phyloP scores from a whole-genome alignment of 1,140 invertebrate species.

The Anastrepha obliqua region DNA sequence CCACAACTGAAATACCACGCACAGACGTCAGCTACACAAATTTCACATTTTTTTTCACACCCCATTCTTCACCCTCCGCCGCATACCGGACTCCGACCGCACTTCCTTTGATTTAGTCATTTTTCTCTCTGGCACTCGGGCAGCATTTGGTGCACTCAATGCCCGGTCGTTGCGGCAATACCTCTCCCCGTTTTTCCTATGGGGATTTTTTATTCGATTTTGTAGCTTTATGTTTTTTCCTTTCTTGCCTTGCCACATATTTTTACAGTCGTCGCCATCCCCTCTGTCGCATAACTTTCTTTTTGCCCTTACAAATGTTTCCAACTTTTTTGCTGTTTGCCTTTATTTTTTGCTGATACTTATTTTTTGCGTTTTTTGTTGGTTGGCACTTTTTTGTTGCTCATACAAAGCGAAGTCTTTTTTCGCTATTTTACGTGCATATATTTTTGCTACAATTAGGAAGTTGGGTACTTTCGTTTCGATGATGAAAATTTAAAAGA shows the following conservation, averaged over 20 bases:
- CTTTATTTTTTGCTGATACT: slow-evolving; percentile 46
- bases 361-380: slow-evolving; percentile 50
- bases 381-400: slow-evolving; percentile 45
- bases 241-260: slow-evolving; percentile 50
- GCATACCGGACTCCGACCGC: slow-evolving; percentile 68
- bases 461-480: not conserved
- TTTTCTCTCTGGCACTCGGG: slow-evolving; percentile 64
- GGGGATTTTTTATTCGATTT: slow-evolving; percentile 56
- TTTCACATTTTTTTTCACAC: slow-evolving; percentile 72
- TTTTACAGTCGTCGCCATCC: slow-evolving; percentile 25
- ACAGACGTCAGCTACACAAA: slow-evolving; percentile 72
- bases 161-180: slow-evolving; percentile 45
- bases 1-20: slow-evolving; percentile 37
- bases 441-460: not conserved
- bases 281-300: slow-evolving; percentile 50
- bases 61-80: slow-evolving; percentile 59
- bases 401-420: slow-evolving; percentile 49
- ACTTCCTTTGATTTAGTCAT: slow-evolving; percentile 74
- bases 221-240: slow-evolving; percentile 39
- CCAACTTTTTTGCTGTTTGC: slow-evolving; percentile 52
- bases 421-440: slow-evolving; percentile 17
- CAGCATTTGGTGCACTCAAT: slow-evolving; percentile 54
- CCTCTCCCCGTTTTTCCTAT: slow-evolving; percentile 69
- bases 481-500: not conserved
- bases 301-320: slow-evolving; percentile 50